Base-by-base conservation (phyloP, 2,888 invertebrate species). In the Nowickia ferox region DNA sequence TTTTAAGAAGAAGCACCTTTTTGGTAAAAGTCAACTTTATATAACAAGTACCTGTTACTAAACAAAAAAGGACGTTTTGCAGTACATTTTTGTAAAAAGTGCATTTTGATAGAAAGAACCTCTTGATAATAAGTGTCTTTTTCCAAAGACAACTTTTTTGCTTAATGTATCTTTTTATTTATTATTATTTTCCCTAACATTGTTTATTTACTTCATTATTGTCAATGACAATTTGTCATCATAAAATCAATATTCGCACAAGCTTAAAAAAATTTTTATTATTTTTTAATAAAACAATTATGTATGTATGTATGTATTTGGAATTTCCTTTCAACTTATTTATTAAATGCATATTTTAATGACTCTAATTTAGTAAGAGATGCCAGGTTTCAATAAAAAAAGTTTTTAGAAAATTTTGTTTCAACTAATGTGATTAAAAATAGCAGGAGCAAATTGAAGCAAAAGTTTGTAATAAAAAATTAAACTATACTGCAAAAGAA, bases 221-320 rank as follows among this genome's bases (percentile, higher is more conserved):
- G 13, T 55, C 11, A n/a, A n/a, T 55, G 10, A 53, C 22, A 3
- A 30, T 55, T 22, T 11, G 11, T 11, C 22, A 22, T 22, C 13
- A 55, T 55, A 17, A 8, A 66, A 5, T 63, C 13, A 74, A 51
- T 40, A 63, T n/a, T 63, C 22, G 22, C 22, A 59, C 44, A 72
- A 38, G 17, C 15, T 72, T 72, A 9, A 42, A 38, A 59, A 42
- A 19, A 40, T n/a, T 30, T 30, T 17, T 40, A 5, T 9, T 6
- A n/a, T 72, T 72, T 72, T 71, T 30, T 19, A 44, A 63, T 19
- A 65, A 63, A 75, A 63, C 63, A 75, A 53, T 44, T 75, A 30
- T 30, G 30, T 30, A 6, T 30, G 30, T 30, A 6, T 30, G 30
- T 30, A 30, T 30, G 30, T 30, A 53, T 75, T 65, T 13, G 61